phyloP scores from a whole-genome alignment of 1,140 invertebrate species.

The Eueides isabella region DNA sequence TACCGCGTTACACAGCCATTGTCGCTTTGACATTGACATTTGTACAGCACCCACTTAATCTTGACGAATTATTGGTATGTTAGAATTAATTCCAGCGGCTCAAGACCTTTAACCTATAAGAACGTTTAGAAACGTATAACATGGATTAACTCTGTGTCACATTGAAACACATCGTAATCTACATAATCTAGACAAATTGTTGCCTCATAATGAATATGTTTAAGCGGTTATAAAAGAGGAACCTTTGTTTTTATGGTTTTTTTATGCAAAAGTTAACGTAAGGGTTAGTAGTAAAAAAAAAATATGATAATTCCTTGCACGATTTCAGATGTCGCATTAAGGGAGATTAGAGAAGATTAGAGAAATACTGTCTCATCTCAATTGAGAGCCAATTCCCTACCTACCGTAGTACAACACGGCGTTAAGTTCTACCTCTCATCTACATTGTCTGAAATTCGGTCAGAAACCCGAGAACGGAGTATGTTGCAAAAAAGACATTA shows the following conservation, averaged over 20 bases:
- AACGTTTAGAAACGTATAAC: not conserved
- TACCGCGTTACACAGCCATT: not conserved
- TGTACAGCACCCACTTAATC: constrained; percentile 16
- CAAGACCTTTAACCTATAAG: constrained; percentile 10
- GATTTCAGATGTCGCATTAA: too few relatives aligned
- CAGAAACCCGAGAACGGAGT: not conserved
- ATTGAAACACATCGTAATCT: not conserved
- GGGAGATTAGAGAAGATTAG: too few relatives aligned
- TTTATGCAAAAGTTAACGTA: not conserved
- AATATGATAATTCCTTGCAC: too few relatives aligned
- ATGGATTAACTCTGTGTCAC: not conserved
- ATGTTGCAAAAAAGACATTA: not conserved
- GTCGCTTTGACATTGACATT: not conserved
- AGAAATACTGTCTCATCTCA: too few relatives aligned
- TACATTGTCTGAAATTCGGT: not conserved
- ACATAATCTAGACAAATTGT: constrained; percentile 5
- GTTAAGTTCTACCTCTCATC: too few relatives aligned
- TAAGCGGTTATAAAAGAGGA: not conserved
- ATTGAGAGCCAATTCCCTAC: too few relatives aligned
- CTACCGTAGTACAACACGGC: too few relatives aligned
- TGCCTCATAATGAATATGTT: not conserved
- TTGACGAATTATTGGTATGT: constrained; percentile 21
- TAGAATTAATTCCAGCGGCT: not conserved
- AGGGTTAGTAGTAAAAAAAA: too few relatives aligned
- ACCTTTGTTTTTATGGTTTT: not conserved